These are phyloP conservation scores for Zoanthus sociatus DNA, from an alignment of 92 coral and sea anemone species.

Conservation along the genomic window DNA sequence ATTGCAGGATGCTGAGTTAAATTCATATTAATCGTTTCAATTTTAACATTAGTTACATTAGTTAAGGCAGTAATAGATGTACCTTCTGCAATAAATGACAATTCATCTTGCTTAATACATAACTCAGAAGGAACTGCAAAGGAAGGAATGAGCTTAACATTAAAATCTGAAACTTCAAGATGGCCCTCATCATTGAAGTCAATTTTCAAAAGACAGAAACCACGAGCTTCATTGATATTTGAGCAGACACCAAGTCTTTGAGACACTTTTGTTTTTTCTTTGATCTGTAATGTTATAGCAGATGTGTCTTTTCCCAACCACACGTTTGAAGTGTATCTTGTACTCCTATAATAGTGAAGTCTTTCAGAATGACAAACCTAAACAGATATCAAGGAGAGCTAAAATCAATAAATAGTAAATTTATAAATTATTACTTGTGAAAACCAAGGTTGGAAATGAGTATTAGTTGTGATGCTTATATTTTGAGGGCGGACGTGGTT, in stretches of 20 bases:
- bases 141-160: constrained; percentile 65
- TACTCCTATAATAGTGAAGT: constrained; percentile 73
- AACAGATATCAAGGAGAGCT: neutral
- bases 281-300: constrained; percentile 69
- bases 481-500: too few species aligned
- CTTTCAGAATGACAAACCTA: constrained; percentile 75
- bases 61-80: neutral
- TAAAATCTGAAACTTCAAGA: constrained; percentile 60
- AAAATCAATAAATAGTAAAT: neutral
- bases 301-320: constrained; percentile 73
- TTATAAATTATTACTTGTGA: neutral
- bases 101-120: neutral
- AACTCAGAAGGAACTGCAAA: constrained; percentile 26
- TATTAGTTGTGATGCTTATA: too few species aligned
- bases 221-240: constrained; percentile 62
- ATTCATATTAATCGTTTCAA: neutral
- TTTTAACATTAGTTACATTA: neutral
- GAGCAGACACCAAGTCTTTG: constrained; percentile 58
- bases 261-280: constrained; percentile 50
- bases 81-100: constrained; percentile 79
- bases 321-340: constrained; percentile 52
- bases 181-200: constrained; percentile 68
- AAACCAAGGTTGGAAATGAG: too few species aligned
- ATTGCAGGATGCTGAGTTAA: too few species aligned
- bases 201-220: constrained; percentile 68